Evolutionary conservation across 1,140 invertebrate species (phyloP).

Genomic region (Brachionus rubens): DNA sequence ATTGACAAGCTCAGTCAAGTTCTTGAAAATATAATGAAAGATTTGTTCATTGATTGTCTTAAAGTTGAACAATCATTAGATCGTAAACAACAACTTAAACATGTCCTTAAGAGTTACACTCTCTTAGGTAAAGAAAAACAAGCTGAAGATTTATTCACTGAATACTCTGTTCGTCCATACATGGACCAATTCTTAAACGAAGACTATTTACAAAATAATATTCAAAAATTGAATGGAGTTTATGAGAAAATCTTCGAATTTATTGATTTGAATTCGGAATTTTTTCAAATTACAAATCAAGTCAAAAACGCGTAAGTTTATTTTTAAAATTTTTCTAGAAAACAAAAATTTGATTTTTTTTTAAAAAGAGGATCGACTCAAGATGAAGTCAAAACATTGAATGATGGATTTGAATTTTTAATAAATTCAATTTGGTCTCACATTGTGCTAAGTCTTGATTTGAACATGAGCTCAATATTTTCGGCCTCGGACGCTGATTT

Average conservation of each 20-base stretch:
- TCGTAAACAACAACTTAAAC: constrained; percentile 8
- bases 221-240: constrained; percentile 71
- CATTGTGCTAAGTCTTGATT: constrained; percentile 71
- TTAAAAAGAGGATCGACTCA: too few species aligned
- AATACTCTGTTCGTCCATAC: constrained; percentile 70
- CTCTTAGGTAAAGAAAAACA: constrained; percentile 64
- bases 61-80: constrained; percentile 55
- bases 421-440: constrained; percentile 84
- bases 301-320: background rate
- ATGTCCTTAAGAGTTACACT: constrained; percentile 52
- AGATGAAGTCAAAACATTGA: constrained; percentile 51
- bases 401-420: constrained; percentile 78
- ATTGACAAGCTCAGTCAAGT: constrained; percentile 56
- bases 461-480: constrained; percentile 76
- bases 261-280: constrained; percentile 62
- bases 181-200: constrained; percentile 71
- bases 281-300: background rate
- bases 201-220: constrained; percentile 68
- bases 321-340: too few species aligned
- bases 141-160: constrained; percentile 71
- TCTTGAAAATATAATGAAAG: constrained; percentile 65
- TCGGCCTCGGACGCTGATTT: constrained; percentile 82
- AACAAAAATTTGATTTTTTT: too few species aligned
- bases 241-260: constrained; percentile 72
- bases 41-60: constrained; percentile 62